A percentile compares a stretch with the other conserved stretches of the same genome.
Conservation (phyloP, 2,888 invertebrate species). For the Trissolcus brochymenae region DNA sequence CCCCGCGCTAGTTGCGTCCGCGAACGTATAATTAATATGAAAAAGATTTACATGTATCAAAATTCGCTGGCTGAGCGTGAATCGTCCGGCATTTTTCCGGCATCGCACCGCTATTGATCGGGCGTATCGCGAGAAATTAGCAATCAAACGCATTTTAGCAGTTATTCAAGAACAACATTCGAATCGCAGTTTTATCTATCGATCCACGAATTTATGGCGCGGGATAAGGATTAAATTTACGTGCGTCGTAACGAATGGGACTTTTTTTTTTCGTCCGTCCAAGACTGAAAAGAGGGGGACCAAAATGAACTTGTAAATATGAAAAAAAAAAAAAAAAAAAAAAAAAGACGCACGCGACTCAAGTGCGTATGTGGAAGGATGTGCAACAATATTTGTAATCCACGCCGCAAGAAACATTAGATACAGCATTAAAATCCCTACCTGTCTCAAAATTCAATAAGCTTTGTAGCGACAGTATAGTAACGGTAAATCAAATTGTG, state of each 20-base stretch:
- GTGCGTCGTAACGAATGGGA: constrained; percentile 4
- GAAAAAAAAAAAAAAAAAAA: not conserved
- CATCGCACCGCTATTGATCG: constrained; percentile 44
- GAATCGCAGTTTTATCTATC: constrained; percentile 39
- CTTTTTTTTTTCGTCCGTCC: not conserved
- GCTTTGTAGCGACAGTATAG: constrained; percentile 61
- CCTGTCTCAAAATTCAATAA: constrained; percentile 65
- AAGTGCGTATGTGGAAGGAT: constrained; percentile 11
- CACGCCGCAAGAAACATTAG: constrained; percentile 61
- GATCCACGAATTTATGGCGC: constrained; percentile 38
- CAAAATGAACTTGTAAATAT: constrained; percentile 12
- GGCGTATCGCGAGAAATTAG: constrained; percentile 44
- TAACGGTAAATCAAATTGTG: constrained; percentile 75
- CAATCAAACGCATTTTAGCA: constrained; percentile 49
- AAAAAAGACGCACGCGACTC: not conserved
- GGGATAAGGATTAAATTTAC: constrained; percentile 42
- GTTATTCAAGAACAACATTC: constrained; percentile 46
- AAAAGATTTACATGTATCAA: constrained; percentile 44
- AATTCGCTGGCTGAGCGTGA: constrained; percentile 23
- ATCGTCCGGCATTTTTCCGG: constrained; percentile 36
- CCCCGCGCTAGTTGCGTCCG: constrained; percentile 3
- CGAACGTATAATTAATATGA: constrained; percentile 34
- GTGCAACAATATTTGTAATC: constrained; percentile 55
- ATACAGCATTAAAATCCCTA: constrained; percentile 64
- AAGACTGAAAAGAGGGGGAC: not conserved